Evolutionary conservation across 2,113 vertebrate species (phyloP), one percentile per base, ranked within the genome.

Genomic region (Hemibagrus wyckioides): DNA sequence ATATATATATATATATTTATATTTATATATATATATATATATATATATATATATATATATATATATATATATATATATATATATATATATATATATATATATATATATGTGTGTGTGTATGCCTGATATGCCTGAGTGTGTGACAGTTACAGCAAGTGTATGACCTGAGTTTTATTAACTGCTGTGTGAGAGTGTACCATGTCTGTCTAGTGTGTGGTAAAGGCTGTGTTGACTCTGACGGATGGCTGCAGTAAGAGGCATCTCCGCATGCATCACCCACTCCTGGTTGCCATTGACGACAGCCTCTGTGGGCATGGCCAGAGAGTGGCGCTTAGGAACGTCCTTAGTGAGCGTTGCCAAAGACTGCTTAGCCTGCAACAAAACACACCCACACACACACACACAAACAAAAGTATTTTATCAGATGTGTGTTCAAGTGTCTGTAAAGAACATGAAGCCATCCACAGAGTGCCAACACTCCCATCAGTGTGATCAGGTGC

Each of bases 251-350:
- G 98, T 99, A 91, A 99, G 96, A 0, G 98, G 98, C 82, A 99
- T 96, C 94, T 99, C 98, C 0, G 97, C 97, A 90, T 99, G 97
- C 95, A 98, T 97, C 94, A 99, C 98, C 98, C 98, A 99, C 94
- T 99, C 98, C 95, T 99, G 98, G 94, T 97, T 99, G 88, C 98
- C 98, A 0, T 99, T 99, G 90, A 99, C 95, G 91, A 99, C 97
- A 0, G 97, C 95, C 92, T 99, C 98, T 0, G 97, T 96, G 0
- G 98, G 98, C 98, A 99, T 99, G 90, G 97, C 97, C 90, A 99
- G 92, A 0, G 98, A 99, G 75, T 99, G 98, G 39, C 98, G 95
- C 94, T 99, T 99, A 90, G 98, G 97, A 80, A 99, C 98, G 0
- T 99, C 98, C 96, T 99, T 99, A 91, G 97, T 99, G 92, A 99